Evolutionary conservation across 2,797 vertebrate genomes (phyloP).

Genomic region (Huso huso): DNA sequence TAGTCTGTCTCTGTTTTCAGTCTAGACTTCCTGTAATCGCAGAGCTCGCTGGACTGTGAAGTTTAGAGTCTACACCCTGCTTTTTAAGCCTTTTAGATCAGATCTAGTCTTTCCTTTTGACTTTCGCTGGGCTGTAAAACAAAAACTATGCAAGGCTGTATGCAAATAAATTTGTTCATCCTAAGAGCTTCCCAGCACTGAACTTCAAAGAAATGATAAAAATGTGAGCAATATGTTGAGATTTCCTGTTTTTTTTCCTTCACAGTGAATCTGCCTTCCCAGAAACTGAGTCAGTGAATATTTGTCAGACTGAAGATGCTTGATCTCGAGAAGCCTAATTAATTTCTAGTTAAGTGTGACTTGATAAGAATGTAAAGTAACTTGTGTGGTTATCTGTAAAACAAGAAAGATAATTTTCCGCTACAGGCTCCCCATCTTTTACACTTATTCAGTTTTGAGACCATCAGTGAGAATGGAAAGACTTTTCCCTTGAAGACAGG

Average conservation of each 20-base stretch:
- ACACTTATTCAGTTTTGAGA: not conserved
- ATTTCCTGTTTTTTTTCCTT: no score
- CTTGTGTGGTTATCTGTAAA: not conserved
- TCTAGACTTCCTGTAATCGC: constrained; percentile 56
- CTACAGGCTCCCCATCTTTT: not conserved
- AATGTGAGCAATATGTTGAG: no score
- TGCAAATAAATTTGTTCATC: not conserved
- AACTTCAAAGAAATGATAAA: no score
- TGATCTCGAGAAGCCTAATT: not conserved
- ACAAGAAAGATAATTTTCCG: not conserved
- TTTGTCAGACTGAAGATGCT: not conserved
- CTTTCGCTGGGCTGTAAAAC: not conserved
- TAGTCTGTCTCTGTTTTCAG: constrained; percentile 12
- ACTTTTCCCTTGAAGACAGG: not conserved
- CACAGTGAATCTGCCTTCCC: no score
- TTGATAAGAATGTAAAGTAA: not conserved
- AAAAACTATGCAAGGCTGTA: not conserved
- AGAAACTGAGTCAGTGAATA: no score
- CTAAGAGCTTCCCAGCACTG: not conserved
- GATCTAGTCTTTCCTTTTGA: not conserved
- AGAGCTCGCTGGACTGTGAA: constrained; percentile 1
- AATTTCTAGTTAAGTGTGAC: not conserved
- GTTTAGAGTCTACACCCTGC: constrained; percentile 4
- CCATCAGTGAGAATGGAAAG: not conserved
- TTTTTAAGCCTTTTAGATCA: constrained; percentile 1